Conservation (phyloP, 2,888 invertebrate species). For the Pinctada fucata region DNA sequence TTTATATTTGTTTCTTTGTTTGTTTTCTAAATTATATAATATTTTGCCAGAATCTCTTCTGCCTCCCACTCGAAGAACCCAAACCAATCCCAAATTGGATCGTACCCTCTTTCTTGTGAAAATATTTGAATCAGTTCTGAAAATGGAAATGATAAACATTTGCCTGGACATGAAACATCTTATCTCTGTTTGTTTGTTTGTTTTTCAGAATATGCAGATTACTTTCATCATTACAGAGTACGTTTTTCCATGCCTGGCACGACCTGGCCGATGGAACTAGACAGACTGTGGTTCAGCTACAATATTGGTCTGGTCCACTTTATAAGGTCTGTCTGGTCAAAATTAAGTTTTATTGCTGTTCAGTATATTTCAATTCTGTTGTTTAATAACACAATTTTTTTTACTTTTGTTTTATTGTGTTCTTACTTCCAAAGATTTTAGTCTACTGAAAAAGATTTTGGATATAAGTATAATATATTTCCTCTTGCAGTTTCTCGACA, state of each 20-base stretch:
- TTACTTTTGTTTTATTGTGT: neutral
- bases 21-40: no score
- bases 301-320: conserved; percentile 67
- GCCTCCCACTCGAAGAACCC: no score
- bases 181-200: no score
- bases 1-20: no score
- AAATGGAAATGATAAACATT: no score
- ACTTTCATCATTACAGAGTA: conserved; percentile 56
- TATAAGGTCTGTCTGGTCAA: conserved; percentile 53
- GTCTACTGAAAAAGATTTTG: no score
- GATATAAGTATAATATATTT: neutral
- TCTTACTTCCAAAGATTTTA: neutral
- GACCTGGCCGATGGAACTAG: conserved; percentile 66
- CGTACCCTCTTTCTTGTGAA: no score
- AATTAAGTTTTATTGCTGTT: neutral
- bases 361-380: no score
- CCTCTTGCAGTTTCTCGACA: conserved; percentile 60
- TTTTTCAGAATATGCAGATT: conserved; percentile 44
- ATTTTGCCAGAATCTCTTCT: no score
- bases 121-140: no score
- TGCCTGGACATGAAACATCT: neutral
- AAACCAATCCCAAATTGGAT: no score
- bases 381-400: neutral
- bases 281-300: conserved; percentile 73
- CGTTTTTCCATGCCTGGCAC: conserved; percentile 67